These are phyloP conservation scores for Ctenochaetus hawaiiensis DNA, from an alignment of 2,797 vertebrate genomes.

Conservation along the genomic window DNA sequence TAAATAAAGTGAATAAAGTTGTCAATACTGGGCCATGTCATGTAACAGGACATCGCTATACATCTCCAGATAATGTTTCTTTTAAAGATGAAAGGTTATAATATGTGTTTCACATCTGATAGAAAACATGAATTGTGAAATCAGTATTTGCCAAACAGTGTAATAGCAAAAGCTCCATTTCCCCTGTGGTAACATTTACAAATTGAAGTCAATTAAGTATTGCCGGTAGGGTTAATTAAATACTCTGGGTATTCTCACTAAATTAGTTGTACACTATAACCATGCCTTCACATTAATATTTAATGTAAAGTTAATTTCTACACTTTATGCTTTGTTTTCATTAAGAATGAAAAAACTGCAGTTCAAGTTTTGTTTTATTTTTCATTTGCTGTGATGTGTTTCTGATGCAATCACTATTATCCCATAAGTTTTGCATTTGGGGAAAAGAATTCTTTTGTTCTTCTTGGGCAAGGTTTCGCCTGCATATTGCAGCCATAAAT, in stretches of 20 bases:
- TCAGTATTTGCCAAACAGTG: constrained; percentile 15
- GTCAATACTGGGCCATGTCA: constrained; percentile 18
- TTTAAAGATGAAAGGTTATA: constrained; percentile 8
- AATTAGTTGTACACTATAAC: background rate
- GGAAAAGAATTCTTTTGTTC: background rate
- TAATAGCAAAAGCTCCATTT: constrained; percentile 16
- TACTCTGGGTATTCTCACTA: background rate
- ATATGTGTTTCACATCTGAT: background rate
- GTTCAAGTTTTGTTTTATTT: background rate
- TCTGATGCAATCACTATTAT: background rate
- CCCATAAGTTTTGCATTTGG: background rate
- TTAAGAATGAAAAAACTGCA: background rate
- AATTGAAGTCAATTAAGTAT: constrained; percentile 14
- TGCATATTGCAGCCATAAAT: background rate
- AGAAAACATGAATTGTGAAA: background rate
- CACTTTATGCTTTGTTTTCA: constrained; percentile 8
- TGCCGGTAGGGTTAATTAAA: constrained; percentile 19
- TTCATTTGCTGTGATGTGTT: background rate
- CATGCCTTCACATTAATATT: background rate
- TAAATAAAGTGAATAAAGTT: background rate
- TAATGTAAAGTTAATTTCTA: background rate
- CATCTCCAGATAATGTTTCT: background rate
- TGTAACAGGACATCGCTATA: background rate
- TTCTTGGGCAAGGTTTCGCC: background rate
- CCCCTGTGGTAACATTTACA: constrained; percentile 13